Conservation (phyloP, 2,797 vertebrate genomes). For the Melanotaenia nigrans region DNA sequence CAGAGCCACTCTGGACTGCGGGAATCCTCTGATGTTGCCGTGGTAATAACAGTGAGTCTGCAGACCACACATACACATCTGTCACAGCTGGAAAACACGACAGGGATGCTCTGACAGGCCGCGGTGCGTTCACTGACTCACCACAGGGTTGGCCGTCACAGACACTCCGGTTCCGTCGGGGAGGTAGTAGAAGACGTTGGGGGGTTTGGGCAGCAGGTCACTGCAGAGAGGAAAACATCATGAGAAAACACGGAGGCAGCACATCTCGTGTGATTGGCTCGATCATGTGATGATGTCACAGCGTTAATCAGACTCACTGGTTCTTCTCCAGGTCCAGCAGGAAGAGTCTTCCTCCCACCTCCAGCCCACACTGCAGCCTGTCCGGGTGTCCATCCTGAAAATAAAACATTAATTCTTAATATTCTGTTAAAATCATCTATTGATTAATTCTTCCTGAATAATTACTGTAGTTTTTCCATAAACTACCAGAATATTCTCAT, state of each 20-base stretch:
- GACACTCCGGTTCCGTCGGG: constrained; percentile 84
- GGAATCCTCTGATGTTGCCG: constrained; percentile 78
- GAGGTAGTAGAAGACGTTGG: constrained; percentile 87
- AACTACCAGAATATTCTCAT: no score
- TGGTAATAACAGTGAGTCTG: constrained; percentile 90
- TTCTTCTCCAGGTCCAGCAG: constrained; percentile 89
- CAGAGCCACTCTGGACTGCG: constrained; percentile 82
- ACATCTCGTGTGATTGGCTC: no score
- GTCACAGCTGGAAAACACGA: constrained; percentile 12
- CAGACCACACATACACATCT: constrained; percentile 26
- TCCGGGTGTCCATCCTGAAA: constrained; percentile 79
- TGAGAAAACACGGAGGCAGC: background rate
- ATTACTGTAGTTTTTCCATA: no score
- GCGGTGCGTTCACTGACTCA: constrained; percentile 70
- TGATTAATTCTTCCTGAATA: no score
- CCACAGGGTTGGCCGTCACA: constrained; percentile 75
- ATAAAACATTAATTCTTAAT: no score
- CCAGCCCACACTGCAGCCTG: constrained; percentile 79
- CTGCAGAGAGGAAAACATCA: constrained; percentile 65
- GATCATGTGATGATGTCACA: no score
- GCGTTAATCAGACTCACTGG: constrained; percentile 79
- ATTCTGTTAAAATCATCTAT: no score
- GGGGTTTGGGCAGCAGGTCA: constrained; percentile 79
- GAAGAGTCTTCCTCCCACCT: constrained; percentile 78
- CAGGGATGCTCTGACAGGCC: no score